A percentile compares a stretch with the other conserved stretches of the same genome.
Conservation (phyloP, 2,113 vertebrate species). For the Scalopus aquaticus region DNA sequence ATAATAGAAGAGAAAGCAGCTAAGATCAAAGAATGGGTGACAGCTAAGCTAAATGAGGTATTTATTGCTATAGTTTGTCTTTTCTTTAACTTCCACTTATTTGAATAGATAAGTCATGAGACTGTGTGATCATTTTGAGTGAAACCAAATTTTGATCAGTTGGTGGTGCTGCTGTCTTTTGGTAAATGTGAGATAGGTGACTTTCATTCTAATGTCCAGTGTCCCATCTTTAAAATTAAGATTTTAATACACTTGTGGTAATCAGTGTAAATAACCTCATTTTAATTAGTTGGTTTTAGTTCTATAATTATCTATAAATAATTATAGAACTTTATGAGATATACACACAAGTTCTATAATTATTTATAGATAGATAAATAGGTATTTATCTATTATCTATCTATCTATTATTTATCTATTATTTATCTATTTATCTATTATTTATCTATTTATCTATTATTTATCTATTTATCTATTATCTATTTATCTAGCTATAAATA, state of each 20-base stretch:
- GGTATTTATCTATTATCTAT: no score
- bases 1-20: slow-evolving; percentile 98
- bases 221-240: slow-evolving; percentile 34
- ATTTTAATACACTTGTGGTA: neutral
- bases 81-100: slow-evolving; percentile 44
- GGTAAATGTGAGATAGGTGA: neutral
- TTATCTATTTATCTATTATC: no score
- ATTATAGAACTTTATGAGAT: slow-evolving; percentile 22
- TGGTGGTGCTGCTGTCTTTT: slow-evolving; percentile 39
- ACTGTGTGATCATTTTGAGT: neutral
- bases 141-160: slow-evolving; percentile 40
- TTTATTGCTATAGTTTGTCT: slow-evolving; percentile 18
- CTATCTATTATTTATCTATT: no score
- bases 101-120: slow-evolving; percentile 17
- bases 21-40: slow-evolving; percentile 99
- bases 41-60: slow-evolving; percentile 96
- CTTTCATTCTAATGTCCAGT: neutral
- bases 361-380: no score
- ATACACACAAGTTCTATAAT: no score
- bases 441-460: no score
- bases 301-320: slow-evolving; percentile 47
- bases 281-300: slow-evolving; percentile 34
- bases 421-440: no score
- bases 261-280: neutral
- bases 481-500: no score